Conservation (phyloP, 2,113 vertebrate genomes). For the Pterocles orientalis region DNA sequence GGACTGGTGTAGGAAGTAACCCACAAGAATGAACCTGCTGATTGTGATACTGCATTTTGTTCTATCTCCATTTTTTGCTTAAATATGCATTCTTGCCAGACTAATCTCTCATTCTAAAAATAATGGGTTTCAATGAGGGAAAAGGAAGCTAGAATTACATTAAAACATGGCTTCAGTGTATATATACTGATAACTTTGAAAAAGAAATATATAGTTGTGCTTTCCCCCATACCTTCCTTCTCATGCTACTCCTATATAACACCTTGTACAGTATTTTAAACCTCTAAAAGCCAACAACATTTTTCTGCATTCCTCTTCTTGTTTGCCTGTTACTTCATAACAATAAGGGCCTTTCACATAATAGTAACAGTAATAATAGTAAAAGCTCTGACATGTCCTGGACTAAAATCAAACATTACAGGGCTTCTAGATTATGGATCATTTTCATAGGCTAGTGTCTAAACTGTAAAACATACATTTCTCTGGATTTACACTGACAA, state of each 20-base stretch:
- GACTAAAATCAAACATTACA: background rate
- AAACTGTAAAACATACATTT: background rate
- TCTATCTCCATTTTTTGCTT: background rate
- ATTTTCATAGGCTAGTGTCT: background rate
- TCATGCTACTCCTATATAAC: background rate
- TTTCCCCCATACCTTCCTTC: background rate
- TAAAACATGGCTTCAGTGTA: background rate
- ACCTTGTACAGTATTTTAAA: background rate
- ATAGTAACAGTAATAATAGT: background rate
- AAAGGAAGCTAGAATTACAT: background rate
- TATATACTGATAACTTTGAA: background rate
- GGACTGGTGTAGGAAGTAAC: background rate
- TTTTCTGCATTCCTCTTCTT: background rate
- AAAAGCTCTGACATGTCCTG: background rate
- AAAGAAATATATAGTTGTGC: background rate
- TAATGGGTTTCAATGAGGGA: background rate
- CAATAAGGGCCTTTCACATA: background rate
- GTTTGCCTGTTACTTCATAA: background rate
- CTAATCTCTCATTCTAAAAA: background rate
- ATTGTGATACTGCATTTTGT: background rate
- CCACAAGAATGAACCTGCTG: background rate
- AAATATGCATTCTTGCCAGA: background rate
- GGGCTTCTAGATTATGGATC: background rate
- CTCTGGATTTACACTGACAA: constrained; percentile 2
- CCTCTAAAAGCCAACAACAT: background rate